These are phyloP conservation scores for Drosophila bocqueti DNA, from an alignment of 1,140 invertebrate species.

Conservation along the genomic window DNA sequence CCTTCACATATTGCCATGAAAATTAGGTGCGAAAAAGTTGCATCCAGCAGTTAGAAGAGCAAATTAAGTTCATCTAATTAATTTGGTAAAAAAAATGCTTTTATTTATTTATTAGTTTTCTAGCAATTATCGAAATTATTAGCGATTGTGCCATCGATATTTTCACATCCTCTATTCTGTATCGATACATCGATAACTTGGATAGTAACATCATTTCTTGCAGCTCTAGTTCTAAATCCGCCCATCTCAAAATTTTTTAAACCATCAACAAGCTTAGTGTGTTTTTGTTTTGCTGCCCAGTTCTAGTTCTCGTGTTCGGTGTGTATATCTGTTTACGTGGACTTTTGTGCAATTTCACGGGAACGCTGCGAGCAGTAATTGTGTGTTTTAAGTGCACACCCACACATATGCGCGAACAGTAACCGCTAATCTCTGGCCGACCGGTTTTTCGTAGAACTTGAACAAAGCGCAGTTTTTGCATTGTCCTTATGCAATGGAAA, in stretches of 20 bases:
- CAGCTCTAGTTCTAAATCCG: neutral
- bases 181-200: neutral
- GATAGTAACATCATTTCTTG: neutral
- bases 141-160: too few species aligned
- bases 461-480: neutral
- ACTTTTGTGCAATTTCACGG: constrained; percentile 9
- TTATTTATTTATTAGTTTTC: too few species aligned
- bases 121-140: too few species aligned
- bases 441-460: constrained; percentile 27
- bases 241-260: neutral
- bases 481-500: constrained; percentile 10
- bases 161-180: too few species aligned
- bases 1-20: too few species aligned
- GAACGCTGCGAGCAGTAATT: neutral
- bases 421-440: constrained; percentile 9
- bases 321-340: constrained; percentile 25
- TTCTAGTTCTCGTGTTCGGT: neutral
- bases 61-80: too few species aligned
- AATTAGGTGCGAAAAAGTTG: too few species aligned
- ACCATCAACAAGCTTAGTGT: constrained; percentile 5
- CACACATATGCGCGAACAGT: neutral
- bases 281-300: constrained; percentile 1
- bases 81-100: too few species aligned
- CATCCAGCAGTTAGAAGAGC: too few species aligned
- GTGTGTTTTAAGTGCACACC: neutral